Conservation (phyloP, 2,888 invertebrate genomes). For the Meghimatium bilineatum region DNA sequence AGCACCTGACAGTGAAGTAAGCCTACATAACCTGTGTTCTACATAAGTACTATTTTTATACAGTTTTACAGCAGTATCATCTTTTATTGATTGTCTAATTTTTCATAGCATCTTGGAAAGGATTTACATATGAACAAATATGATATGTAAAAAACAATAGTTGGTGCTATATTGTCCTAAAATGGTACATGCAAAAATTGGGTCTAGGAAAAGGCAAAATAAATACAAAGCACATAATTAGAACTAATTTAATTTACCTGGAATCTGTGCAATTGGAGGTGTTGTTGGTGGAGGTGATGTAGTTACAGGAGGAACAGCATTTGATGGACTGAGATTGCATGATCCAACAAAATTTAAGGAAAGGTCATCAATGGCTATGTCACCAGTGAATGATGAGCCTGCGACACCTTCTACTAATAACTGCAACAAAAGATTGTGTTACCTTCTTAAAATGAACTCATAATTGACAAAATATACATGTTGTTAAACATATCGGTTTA, state of each 20-base stretch:
- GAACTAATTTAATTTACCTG: conserved; percentile 14
- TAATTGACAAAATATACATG: too few relatives aligned
- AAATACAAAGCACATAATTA: background rate
- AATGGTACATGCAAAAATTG: background rate
- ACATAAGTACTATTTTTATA: too few relatives aligned
- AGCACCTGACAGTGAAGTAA: too few relatives aligned
- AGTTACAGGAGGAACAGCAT: background rate
- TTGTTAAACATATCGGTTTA: too few relatives aligned
- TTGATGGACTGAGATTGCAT: conserved; percentile 23
- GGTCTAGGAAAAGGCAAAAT: background rate
- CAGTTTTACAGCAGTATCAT: too few relatives aligned
- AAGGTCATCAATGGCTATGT: conserved; percentile 75
- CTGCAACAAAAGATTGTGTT: conserved; percentile 58
- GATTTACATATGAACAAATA: too few relatives aligned
- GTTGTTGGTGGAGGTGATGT: background rate
- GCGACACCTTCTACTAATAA: conserved; percentile 71
- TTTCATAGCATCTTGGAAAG: background rate
- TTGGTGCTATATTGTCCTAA: background rate
- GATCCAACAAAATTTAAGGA: conserved; percentile 50
- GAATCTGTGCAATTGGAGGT: conserved; percentile 12
- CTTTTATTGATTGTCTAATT: too few relatives aligned
- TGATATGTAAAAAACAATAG: too few relatives aligned
- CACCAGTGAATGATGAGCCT: conserved; percentile 68
- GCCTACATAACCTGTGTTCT: too few relatives aligned
- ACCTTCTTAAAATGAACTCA: background rate